Percentiles rank a stretch among this genome's conserved stretches.
Conservation (phyloP, 2,888 invertebrate species). For the Trichacis sp. region DNA sequence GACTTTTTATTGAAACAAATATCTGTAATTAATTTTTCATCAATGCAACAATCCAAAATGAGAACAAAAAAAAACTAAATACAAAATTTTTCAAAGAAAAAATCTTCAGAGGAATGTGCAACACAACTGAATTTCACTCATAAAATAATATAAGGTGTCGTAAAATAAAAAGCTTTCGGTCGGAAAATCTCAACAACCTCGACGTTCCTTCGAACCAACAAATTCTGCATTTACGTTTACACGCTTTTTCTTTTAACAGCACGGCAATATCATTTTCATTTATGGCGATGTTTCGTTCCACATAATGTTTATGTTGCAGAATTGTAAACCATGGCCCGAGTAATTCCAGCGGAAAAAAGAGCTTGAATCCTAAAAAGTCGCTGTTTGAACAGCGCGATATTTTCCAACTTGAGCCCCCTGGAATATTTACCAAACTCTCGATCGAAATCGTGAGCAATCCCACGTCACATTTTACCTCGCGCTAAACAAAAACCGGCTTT, state of each 20-base stretch:
- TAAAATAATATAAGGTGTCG: too few relatives aligned
- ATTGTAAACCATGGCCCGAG: not conserved
- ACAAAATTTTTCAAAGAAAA: too few relatives aligned
- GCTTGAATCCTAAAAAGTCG: not conserved
- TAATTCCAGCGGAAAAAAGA: not conserved
- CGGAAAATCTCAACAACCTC: too few relatives aligned
- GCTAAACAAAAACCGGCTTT: not conserved
- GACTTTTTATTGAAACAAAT: too few relatives aligned
- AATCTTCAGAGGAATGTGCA: too few relatives aligned
- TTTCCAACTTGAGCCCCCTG: not conserved
- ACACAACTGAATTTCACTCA: too few relatives aligned
- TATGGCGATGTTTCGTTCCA: slow-evolving; percentile 1
- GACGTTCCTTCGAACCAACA: too few relatives aligned
- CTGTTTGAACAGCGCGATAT: not conserved
- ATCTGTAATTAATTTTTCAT: too few relatives aligned
- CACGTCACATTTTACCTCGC: not conserved
- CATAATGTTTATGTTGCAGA: not conserved
- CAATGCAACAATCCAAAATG: too few relatives aligned
- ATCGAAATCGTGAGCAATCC: not conserved
- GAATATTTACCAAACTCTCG: not conserved
- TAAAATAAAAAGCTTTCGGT: too few relatives aligned
- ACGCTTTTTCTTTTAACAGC: not conserved
- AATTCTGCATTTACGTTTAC: not conserved
- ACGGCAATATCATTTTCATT: not conserved
- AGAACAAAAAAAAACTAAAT: too few relatives aligned